phyloP scores from a whole-genome alignment of 1,140 invertebrate species.

The Meloidogyne hapla region DNA sequence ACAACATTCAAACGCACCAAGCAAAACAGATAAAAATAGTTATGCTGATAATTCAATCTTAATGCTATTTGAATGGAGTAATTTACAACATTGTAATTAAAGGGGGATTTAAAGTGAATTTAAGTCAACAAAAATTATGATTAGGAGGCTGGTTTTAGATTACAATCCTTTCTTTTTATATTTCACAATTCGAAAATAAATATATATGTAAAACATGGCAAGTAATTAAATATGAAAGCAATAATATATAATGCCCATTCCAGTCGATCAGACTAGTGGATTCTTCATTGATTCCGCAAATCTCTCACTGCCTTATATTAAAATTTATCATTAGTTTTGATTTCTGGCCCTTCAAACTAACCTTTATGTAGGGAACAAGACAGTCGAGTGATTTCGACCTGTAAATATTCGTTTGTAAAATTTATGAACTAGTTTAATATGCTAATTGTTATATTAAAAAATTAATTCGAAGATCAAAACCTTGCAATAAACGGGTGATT shows the following conservation, averaged over 20 bases:
- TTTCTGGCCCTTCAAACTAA: background rate
- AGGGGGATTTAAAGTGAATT: no score
- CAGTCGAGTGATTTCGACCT: background rate
- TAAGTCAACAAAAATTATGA: no score
- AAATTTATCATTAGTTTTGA: background rate
- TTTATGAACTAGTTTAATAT: no score
- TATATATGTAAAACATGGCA: background rate
- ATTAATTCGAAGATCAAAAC: background rate
- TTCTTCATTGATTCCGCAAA: conserved; percentile 4
- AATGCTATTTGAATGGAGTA: no score
- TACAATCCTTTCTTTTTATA: no score
- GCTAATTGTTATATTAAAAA: no score
- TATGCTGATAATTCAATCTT: no score
- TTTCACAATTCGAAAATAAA: no score
- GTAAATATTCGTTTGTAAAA: background rate
- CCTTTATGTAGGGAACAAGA: background rate
- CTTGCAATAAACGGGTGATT: conserved; percentile 54
- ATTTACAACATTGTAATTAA: no score
- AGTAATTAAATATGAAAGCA: background rate
- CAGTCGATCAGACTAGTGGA: background rate
- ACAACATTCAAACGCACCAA: no score
- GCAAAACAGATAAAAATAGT: no score
- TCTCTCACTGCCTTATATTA: background rate
- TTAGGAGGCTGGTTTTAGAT: no score
- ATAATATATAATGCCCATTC: background rate